Percentiles rank a stretch among this genome's conserved stretches.
Conservation (phyloP, 2,888 invertebrate genomes). For the Scaptomyza flava region DNA sequence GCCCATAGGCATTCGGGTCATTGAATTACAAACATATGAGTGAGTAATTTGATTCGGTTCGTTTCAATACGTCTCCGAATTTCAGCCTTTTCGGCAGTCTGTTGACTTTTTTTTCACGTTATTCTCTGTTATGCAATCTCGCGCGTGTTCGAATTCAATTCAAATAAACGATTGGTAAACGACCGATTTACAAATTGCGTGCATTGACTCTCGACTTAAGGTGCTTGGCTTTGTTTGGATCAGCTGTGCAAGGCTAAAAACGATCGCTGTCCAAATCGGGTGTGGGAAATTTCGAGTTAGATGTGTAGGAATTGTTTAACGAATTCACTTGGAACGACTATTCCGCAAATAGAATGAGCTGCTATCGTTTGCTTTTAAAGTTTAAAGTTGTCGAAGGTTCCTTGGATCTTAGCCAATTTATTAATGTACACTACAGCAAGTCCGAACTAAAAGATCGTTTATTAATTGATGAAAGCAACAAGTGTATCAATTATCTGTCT, state of each 20-base stretch:
- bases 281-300: conserved; percentile 26
- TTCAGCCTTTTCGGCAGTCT: conserved; percentile 6
- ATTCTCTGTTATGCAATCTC: conserved; percentile 41
- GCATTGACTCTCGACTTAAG: conserved; percentile 37
- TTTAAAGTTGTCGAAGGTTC: too few relatives aligned
- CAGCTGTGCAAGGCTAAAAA: conserved; percentile 27
- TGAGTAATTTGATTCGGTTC: conserved; percentile 2
- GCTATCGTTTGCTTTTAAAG: too few relatives aligned
- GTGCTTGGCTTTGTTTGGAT: conserved; percentile 35
- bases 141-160: conserved; percentile 33
- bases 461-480: too few relatives aligned
- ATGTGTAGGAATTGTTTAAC: conserved; percentile 8
- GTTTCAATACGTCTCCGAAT: neutral
- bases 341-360: too few relatives aligned
- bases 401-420: too few relatives aligned
- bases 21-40: conserved; percentile 27
- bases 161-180: conserved; percentile 37
- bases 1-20: conserved; percentile 16
- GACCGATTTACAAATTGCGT: conserved; percentile 34
- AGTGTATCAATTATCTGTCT: too few relatives aligned
- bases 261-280: conserved; percentile 13
- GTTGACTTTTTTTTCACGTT: conserved; percentile 17
- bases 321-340: neutral
- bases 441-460: too few relatives aligned
- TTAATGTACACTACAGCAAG: too few relatives aligned